Evolutionary conservation across 2,113 vertebrate species (phyloP).

Genomic region (Etia nguti): DNA sequence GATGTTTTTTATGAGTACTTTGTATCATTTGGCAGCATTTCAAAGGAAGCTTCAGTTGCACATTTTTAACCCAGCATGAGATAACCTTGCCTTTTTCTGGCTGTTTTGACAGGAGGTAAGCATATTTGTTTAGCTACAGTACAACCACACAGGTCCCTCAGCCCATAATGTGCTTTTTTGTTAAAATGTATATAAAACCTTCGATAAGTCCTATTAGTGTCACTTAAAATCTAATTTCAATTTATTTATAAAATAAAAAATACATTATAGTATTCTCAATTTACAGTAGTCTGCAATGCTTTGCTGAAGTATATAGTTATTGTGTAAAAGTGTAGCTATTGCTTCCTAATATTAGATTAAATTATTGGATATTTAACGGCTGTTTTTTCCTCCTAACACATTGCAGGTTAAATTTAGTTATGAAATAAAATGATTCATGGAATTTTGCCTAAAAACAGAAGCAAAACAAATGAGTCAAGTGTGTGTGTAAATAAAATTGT

Average conservation of each 20-base stretch:
- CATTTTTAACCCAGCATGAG: not conserved
- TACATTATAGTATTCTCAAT: not conserved
- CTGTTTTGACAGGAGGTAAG: not conserved
- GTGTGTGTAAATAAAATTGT: not conserved
- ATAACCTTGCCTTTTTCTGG: not conserved
- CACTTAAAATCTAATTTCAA: not conserved
- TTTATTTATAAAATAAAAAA: not conserved
- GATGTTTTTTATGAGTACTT: not conserved
- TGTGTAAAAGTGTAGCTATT: not conserved
- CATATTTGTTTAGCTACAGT: accelerated
- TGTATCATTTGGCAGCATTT: not conserved
- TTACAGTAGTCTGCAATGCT: not conserved
- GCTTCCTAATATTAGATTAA: not conserved
- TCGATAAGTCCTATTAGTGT: not conserved
- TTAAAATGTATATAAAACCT: not conserved
- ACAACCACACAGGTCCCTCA: not conserved
- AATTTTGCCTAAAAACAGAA: not conserved
- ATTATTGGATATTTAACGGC: not conserved
- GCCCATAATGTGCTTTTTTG: not conserved
- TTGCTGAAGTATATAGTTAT: not conserved
- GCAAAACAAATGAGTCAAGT: not conserved
- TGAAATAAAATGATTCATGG: not conserved
- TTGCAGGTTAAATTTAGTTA: not conserved
- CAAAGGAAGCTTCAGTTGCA: not conserved
- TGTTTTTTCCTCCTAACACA: not conserved